phyloP scores from a whole-genome alignment of 2,113 vertebrate species.

The Psammodynastes pulverulentus region DNA sequence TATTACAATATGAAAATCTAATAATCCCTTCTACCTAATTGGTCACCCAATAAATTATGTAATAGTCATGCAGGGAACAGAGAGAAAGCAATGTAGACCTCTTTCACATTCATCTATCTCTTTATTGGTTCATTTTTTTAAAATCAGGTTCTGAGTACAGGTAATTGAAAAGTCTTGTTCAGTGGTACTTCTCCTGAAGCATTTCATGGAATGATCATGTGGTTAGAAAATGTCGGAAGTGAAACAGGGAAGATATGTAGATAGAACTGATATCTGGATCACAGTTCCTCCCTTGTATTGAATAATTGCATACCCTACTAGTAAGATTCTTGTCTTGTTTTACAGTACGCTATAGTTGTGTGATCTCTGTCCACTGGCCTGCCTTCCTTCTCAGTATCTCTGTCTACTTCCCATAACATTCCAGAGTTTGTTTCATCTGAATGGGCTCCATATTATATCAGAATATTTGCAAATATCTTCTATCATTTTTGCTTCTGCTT shows the following conservation, averaged over 20 bases:
- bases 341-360: background rate
- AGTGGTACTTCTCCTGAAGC: background rate
- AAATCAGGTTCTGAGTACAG: background rate
- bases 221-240: background rate
- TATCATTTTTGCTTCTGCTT: background rate
- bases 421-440: background rate
- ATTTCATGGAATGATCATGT: background rate
- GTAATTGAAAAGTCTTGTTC: background rate
- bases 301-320: background rate
- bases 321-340: background rate
- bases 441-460: background rate
- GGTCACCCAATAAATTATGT: background rate
- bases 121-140: background rate
- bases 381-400: background rate
- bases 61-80: background rate
- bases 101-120: background rate
- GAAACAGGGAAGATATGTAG: background rate
- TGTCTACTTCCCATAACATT: background rate
- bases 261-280: background rate
- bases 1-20: background rate
- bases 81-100: background rate
- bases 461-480: background rate
- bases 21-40: background rate
- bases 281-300: background rate
- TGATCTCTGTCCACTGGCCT: background rate